phyloP scores from a whole-genome alignment of 2,797 vertebrate species.

The Hypotaenidia okinawae region DNA sequence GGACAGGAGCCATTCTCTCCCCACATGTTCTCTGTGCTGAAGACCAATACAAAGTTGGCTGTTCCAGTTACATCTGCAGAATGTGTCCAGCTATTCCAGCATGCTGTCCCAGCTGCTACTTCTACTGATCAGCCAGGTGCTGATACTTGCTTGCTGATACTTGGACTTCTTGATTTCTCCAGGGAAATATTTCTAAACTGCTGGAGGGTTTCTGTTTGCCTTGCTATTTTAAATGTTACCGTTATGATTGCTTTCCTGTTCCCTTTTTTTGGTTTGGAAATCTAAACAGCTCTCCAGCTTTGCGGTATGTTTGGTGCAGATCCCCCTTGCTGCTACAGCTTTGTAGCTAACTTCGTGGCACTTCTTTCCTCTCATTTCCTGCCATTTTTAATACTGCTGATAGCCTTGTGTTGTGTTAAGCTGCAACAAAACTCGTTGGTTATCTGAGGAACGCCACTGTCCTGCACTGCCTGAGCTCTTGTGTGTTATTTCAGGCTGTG shows the following conservation, averaged over 20 bases:
- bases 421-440: background rate
- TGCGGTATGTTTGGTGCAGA: background rate
- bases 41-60: background rate
- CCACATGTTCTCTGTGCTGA: background rate
- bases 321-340: background rate
- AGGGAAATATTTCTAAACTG: background rate
- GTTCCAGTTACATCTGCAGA: background rate
- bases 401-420: background rate
- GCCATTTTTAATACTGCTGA: background rate
- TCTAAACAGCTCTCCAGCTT: background rate
- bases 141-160: background rate
- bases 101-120: background rate
- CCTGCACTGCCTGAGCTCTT: background rate
- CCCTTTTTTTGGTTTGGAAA: background rate
- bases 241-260: slow-evolving; percentile 1
- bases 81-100: background rate
- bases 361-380: background rate
- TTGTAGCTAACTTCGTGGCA: background rate
- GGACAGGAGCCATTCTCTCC: background rate
- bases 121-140: background rate
- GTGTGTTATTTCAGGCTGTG: background rate
- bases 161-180: slow-evolving; percentile 3
- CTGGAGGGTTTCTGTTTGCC: slow-evolving; percentile 11
- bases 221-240: slow-evolving; percentile 17
- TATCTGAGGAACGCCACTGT: background rate